These are phyloP conservation scores for Thecocarcelia acutangulata DNA, from an alignment of 2,888 invertebrate species.

Conservation along the genomic window DNA sequence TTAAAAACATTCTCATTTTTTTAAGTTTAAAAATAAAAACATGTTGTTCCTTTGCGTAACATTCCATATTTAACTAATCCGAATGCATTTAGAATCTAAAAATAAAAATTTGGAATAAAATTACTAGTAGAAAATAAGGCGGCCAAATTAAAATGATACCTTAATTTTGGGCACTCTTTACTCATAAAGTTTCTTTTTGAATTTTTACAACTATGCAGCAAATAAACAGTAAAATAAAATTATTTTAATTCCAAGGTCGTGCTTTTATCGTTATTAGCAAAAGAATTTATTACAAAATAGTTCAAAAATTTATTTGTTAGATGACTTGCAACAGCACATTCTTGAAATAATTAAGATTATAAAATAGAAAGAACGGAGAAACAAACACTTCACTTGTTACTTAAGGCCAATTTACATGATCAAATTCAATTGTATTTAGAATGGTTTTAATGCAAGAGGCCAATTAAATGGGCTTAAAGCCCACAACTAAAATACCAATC, in stretches of 20 bases:
- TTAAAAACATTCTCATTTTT: no score
- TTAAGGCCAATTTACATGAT: slow-evolving; percentile 80
- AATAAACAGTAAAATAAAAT: neutral
- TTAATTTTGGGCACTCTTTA: no score
- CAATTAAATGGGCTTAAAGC: slow-evolving; percentile 78
- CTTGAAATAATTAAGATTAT: slow-evolving; percentile 37
- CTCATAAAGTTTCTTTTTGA: no score
- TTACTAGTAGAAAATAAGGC: no score
- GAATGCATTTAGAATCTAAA: no score
- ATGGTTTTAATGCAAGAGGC: slow-evolving; percentile 77
- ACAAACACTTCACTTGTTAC: slow-evolving; percentile 71
- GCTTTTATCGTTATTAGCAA: neutral
- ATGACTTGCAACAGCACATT: slow-evolving; percentile 53
- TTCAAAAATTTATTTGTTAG: slow-evolving; percentile 29
- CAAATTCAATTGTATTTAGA: slow-evolving; percentile 78
- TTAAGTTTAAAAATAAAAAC: no score
- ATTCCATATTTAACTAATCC: no score
- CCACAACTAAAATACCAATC: slow-evolving; percentile 59
- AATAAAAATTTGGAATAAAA: no score
- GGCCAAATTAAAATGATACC: no score
- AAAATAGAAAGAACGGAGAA: neutral
- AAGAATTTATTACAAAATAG: slow-evolving; percentile 21
- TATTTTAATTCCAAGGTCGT: neutral
- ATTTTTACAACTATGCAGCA: no score
- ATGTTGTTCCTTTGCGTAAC: no score